Percentiles rank a stretch among this genome's conserved stretches.
phyloP scores from a whole-genome alignment of 2,113 vertebrate genomes.

The Macrotis lagotis region DNA sequence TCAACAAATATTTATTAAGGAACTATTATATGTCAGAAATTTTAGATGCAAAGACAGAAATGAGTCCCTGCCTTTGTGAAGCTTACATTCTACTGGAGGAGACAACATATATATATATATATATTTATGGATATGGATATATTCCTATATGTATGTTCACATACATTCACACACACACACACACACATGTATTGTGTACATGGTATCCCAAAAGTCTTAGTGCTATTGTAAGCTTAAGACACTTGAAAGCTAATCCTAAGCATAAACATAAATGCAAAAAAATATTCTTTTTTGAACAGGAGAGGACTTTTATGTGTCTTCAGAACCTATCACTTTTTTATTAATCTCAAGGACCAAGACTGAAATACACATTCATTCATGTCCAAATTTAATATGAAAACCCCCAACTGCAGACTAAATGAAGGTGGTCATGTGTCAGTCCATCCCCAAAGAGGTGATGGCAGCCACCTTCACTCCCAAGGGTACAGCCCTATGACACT shows the following conservation, averaged over 20 bases:
- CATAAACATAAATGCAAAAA: not conserved
- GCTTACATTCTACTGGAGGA: not conserved
- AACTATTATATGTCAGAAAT: not conserved
- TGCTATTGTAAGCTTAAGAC: not conserved
- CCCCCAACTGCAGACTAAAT: conserved; percentile 22
- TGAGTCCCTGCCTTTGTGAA: not conserved
- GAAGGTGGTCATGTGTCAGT: conserved; percentile 1
- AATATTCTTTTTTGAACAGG: not conserved
- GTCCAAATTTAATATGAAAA: conserved; percentile 31
- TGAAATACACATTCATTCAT: not conserved
- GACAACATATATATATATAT: not conserved
- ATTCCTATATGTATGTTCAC: not conserved
- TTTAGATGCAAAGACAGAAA: not conserved
- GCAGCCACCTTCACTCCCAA: conserved; percentile 5
- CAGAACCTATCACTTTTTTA: conserved; percentile 11
- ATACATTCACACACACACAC: not conserved
- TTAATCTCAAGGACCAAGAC: conserved; percentile 26
- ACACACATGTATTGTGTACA: not conserved
- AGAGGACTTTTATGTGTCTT: conserved; percentile 6
- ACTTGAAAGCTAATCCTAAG: not conserved
- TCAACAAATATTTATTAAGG: not conserved
- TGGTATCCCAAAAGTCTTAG: not conserved
- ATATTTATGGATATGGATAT: not conserved
- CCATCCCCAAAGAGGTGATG: not conserved
- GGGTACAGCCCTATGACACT: not conserved